A percentile compares a stretch with the other conserved stretches of the same genome.
Evolutionary conservation across 1,140 invertebrate species (phyloP).

Genomic region (Frieseomelitta varia): DNA sequence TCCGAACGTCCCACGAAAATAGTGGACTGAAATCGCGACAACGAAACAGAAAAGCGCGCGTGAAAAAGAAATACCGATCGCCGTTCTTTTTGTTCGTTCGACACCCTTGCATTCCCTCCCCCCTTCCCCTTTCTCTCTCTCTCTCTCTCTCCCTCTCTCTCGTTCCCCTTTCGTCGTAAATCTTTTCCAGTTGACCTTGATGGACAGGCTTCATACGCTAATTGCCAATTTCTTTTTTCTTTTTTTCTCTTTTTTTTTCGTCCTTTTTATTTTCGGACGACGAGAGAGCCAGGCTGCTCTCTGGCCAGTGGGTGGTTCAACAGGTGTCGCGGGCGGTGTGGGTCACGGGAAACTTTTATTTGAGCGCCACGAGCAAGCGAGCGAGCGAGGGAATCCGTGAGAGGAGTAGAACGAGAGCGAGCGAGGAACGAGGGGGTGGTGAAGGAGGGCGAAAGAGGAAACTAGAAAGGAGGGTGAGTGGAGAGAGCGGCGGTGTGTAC

Average conservation of each 20-base stretch:
- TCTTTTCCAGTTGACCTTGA: constrained; percentile 72
- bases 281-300: constrained; percentile 49
- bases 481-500: constrained; percentile 49
- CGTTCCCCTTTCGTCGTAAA: constrained; percentile 61
- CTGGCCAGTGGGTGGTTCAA: constrained; percentile 77
- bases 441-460: constrained; percentile 52
- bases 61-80: neutral
- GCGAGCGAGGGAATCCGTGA: constrained; percentile 49
- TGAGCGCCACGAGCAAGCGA: constrained; percentile 66
- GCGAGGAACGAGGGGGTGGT: constrained; percentile 55
- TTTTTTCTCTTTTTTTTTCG: neutral
- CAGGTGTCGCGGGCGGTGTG: constrained; percentile 78
- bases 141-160: neutral
- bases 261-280: constrained; percentile 61
- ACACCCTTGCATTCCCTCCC: neutral
- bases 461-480: constrained; percentile 52
- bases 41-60: neutral
- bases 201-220: constrained; percentile 79
- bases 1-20: neutral
- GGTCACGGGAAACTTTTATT: constrained; percentile 81
- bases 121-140: too few relatives aligned
- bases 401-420: constrained; percentile 51
- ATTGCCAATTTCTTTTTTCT: constrained; percentile 72
- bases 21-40: neutral
- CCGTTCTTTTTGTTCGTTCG: neutral